A percentile compares a stretch with the other conserved stretches of the same genome.
These are phyloP conservation scores for Onychomys leucogaster DNA, from an alignment of 2,797 vertebrate genomes.

Conservation along the genomic window DNA sequence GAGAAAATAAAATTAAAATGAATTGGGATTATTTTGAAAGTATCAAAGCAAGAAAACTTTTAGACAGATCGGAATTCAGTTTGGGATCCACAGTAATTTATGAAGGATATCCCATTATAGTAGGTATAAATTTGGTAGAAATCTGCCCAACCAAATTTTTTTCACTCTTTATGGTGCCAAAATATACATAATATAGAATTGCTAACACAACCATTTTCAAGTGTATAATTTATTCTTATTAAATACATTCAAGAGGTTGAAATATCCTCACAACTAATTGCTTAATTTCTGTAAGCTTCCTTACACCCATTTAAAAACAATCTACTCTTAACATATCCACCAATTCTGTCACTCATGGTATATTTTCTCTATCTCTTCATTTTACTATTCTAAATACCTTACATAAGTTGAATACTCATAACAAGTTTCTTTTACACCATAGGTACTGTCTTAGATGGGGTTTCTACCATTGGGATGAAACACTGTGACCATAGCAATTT, in stretches of 20 bases:
- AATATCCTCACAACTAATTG: background rate
- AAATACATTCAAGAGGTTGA: background rate
- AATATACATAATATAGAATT: background rate
- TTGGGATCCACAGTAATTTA: background rate
- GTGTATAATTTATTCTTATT: background rate
- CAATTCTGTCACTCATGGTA: background rate
- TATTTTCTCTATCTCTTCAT: background rate
- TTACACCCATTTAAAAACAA: background rate
- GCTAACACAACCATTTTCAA: background rate
- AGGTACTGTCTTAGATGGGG: background rate
- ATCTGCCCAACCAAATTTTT: background rate
- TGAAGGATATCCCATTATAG: background rate
- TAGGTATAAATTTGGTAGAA: background rate
- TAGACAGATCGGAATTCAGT: background rate
- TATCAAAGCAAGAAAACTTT: background rate
- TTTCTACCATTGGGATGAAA: background rate
- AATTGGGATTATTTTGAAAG: background rate
- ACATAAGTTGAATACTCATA: background rate
- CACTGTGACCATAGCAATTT: background rate
- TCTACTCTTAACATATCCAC: rapidly evolving
- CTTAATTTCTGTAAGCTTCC: background rate
- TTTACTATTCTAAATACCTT: background rate
- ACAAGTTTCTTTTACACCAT: background rate
- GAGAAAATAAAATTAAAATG: background rate
- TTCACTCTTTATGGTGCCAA: background rate